These are phyloP conservation scores for Gallinago nigripennis DNA, from an alignment of 2,797 vertebrate species.

Conservation along the genomic window DNA sequence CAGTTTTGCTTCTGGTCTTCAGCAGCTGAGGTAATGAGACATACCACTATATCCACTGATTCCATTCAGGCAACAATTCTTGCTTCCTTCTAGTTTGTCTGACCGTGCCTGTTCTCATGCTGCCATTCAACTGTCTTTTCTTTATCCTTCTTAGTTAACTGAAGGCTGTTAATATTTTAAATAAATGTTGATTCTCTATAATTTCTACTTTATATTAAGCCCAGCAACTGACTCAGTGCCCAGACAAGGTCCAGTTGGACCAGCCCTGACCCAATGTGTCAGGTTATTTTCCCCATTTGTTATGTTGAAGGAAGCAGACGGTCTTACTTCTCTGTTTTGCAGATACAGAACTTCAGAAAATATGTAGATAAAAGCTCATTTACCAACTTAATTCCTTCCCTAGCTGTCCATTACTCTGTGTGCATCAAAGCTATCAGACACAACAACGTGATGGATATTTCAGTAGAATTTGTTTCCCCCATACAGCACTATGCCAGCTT, in stretches of 20 bases:
- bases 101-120: neutral
- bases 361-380: neutral
- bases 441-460: neutral
- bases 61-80: neutral
- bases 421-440: neutral
- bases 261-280: rapidly evolving
- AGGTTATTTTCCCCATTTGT: neutral
- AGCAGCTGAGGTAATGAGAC: neutral
- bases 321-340: neutral
- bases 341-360: neutral
- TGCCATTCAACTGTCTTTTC: neutral
- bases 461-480: neutral
- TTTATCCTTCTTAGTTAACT: neutral
- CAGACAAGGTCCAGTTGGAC: neutral
- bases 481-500: neutral
- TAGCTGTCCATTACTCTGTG: neutral
- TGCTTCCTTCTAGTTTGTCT: neutral
- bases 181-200: neutral
- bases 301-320: neutral
- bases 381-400: neutral
- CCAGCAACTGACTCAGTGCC: neutral
- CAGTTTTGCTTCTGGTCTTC: neutral
- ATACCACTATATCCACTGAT: neutral
- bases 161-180: neutral
- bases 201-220: neutral